A percentile compares a stretch with the other conserved stretches of the same genome.
phyloP scores from a whole-genome alignment of 2,797 vertebrate species.

The Enteromius anoplus region DNA sequence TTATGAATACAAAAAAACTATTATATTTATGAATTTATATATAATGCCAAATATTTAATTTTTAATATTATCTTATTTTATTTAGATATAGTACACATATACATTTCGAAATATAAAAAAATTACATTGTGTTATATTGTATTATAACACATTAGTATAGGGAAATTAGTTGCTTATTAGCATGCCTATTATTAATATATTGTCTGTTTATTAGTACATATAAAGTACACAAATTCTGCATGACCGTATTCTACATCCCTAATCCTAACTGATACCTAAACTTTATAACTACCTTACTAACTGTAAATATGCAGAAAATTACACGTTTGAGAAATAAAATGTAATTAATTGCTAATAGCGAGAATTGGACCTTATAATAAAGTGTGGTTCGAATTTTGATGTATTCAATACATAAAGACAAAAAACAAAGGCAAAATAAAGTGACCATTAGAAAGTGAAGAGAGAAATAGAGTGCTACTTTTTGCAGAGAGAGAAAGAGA shows the following conservation, averaged over 20 bases:
- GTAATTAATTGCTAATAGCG: background rate
- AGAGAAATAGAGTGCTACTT: background rate
- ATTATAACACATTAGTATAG: background rate
- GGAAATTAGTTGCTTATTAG: background rate
- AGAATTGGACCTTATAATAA: background rate
- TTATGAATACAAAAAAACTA: too few species aligned
- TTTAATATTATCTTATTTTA: too few species aligned
- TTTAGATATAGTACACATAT: background rate
- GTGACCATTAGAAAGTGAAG: background rate
- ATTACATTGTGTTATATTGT: background rate
- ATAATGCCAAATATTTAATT: background rate
- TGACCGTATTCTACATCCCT: background rate
- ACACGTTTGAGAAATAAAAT: background rate
- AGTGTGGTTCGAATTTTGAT: background rate
- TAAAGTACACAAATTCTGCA: too few species aligned
- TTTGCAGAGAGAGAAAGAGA: background rate
- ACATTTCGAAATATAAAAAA: background rate
- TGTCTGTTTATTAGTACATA: too few species aligned
- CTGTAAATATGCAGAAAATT: background rate
- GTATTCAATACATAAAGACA: background rate
- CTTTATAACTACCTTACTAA: background rate
- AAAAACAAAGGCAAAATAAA: background rate
- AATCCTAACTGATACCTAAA: background rate
- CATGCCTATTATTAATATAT: too few species aligned
- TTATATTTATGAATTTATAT: background rate